phyloP scores from a whole-genome alignment of 2,113 vertebrate species.

The Pycnonotus jocosus region DNA sequence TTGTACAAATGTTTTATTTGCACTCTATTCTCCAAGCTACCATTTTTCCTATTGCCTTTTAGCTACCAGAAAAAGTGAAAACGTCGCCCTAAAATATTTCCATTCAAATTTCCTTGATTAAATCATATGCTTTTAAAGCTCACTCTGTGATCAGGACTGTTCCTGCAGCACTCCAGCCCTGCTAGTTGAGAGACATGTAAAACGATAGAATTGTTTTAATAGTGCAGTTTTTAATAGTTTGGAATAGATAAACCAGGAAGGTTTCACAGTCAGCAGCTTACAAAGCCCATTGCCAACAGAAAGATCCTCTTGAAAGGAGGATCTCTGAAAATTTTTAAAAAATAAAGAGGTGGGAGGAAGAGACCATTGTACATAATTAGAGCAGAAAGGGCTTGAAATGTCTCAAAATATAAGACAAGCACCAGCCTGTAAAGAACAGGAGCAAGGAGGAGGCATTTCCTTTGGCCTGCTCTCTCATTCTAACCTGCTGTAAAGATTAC shows the following conservation, averaged over 20 bases:
- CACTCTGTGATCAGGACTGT: not conserved
- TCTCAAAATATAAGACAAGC: not conserved
- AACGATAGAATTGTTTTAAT: not conserved
- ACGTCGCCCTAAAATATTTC: not conserved
- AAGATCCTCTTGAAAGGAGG: not conserved
- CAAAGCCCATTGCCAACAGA: not conserved
- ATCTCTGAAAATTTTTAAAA: not conserved
- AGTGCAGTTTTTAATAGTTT: not conserved
- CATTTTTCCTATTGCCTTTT: not conserved
- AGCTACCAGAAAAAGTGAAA: not conserved
- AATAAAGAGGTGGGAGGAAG: not conserved
- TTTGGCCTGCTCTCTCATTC: not conserved
- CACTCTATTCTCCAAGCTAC: not conserved
- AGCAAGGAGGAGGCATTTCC: not conserved
- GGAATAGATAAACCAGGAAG: not conserved
- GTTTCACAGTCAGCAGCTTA: not conserved
- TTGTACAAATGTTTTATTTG: not conserved
- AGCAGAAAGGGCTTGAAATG: not conserved
- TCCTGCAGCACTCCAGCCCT: not conserved
- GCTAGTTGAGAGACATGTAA: not conserved
- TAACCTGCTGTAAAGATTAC: not conserved
- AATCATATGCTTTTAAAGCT: conserved; percentile 1
- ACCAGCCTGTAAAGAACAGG: not conserved
- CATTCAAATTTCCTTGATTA: conserved; percentile 7
- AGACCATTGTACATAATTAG: not conserved